A percentile compares a stretch with the other conserved stretches of the same genome.
phyloP scores from a whole-genome alignment of 1,140 invertebrate genomes.

The Zaprionus ghesquierei region DNA sequence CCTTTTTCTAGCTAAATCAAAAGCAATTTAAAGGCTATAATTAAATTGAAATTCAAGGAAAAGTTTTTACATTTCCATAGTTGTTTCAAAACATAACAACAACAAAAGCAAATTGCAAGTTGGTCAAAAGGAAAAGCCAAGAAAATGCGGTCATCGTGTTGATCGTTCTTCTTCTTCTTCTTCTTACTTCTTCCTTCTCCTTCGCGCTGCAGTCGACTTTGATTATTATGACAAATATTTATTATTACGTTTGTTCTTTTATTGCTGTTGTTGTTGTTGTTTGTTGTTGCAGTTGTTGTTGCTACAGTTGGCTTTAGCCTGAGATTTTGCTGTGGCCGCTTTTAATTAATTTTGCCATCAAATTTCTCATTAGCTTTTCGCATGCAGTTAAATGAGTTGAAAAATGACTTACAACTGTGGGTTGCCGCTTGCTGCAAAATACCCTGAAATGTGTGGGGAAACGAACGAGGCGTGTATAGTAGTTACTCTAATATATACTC shows the following conservation, averaged over 20 bases:
- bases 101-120: neutral
- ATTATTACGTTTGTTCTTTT: constrained; percentile 8
- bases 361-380: constrained; percentile 61
- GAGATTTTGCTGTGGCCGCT: constrained; percentile 41
- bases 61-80: no score
- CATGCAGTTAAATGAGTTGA: constrained; percentile 71
- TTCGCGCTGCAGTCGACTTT: neutral
- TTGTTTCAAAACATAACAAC: neutral
- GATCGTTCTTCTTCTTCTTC: neutral
- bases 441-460: constrained; percentile 7
- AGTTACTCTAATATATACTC: no score
- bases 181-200: neutral
- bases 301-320: constrained; percentile 5
- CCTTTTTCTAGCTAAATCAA: neutral
- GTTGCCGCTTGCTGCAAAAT: neutral
- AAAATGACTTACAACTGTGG: constrained; percentile 67
- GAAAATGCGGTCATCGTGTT: constrained; percentile 26
- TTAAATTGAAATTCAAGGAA: no score
- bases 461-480: neutral
- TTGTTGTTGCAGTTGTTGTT: neutral
- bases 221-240: constrained; percentile 28
- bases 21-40: neutral
- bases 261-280: neutral
- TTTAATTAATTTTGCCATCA: constrained; percentile 75
- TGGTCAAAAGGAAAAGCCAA: constrained; percentile 18